Evolutionary conservation across 2,888 invertebrate species (phyloP).

Genomic region (Pyrrhia umbra): DNA sequence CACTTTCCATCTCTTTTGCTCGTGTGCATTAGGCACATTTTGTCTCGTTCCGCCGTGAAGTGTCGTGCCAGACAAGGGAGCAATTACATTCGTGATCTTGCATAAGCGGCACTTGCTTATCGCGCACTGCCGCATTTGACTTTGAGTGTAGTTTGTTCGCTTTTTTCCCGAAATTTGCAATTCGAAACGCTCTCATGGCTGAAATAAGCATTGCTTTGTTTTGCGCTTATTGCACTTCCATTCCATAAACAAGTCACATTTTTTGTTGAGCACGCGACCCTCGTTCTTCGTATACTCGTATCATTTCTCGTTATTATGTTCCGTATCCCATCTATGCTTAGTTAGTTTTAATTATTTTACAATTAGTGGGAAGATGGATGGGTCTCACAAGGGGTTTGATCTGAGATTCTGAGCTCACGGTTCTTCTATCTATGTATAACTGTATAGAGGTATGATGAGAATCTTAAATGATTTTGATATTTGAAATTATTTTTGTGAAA

Average conservation of each 20-base stretch:
- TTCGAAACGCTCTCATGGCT: constrained; percentile 84
- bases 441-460: constrained; percentile 6
- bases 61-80: constrained; percentile 90
- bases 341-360: constrained; percentile 80
- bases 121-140: constrained; percentile 88
- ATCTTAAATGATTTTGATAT: constrained; percentile 34
- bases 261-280: constrained; percentile 52
- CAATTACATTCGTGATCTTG: constrained; percentile 91
- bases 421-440: constrained; percentile 54
- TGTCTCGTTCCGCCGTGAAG: constrained; percentile 87
- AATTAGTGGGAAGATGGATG: constrained; percentile 80
- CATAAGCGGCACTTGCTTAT: constrained; percentile 90
- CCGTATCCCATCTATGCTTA: constrained; percentile 69
- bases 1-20: constrained; percentile 75
- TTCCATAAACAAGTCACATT: constrained; percentile 58
- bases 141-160: constrained; percentile 86
- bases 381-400: constrained; percentile 69
- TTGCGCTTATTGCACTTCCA: constrained; percentile 67
- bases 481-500: constrained; percentile 10
- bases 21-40: constrained; percentile 64
- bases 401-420: constrained; percentile 70
- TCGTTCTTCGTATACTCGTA: constrained; percentile 50
- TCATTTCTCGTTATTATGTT: constrained; percentile 66
- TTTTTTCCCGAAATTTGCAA: constrained; percentile 89
- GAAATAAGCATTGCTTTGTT: constrained; percentile 76